These are phyloP conservation scores for Chymomyza procnemis DNA, from an alignment of 2,888 invertebrate genomes.

Conservation along the genomic window DNA sequence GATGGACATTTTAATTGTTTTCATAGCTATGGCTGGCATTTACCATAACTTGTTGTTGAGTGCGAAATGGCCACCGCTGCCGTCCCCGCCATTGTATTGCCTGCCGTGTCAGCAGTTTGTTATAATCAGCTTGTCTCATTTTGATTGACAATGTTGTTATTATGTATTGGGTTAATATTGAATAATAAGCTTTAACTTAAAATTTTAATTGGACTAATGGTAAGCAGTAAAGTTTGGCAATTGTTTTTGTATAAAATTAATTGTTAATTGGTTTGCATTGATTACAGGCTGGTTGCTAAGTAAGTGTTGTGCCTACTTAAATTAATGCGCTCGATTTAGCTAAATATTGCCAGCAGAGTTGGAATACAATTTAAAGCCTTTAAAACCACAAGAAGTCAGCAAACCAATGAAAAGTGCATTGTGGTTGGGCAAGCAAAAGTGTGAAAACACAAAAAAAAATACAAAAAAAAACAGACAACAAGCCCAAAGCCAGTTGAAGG, in stretches of 20 bases:
- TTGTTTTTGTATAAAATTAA: not conserved
- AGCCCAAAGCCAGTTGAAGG: not conserved
- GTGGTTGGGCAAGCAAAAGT: not conserved
- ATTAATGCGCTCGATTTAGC: too few species aligned
- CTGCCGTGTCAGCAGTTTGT: constrained; percentile 3
- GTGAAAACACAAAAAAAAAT: too few species aligned
- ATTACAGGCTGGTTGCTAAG: not conserved
- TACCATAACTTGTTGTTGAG: not conserved
- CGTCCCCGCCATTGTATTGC: not conserved
- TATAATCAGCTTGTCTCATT: constrained; percentile 6
- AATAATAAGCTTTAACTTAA: not conserved
- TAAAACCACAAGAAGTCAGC: not conserved
- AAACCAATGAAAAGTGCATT: not conserved
- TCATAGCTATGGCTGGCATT: constrained; percentile 2
- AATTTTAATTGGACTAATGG: not conserved
- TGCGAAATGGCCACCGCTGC: not conserved
- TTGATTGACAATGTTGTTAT: not conserved
- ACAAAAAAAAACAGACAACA: not conserved
- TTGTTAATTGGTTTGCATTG: too few species aligned
- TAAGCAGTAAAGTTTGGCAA: not conserved
- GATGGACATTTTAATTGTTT: constrained; percentile 41
- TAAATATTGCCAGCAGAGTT: too few species aligned
- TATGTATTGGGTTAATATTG: not conserved
- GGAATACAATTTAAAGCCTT: too few species aligned
- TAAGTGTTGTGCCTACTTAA: not conserved